phyloP scores from a whole-genome alignment of 2,797 vertebrate genomes.

The Gymnodraco acuticeps region DNA sequence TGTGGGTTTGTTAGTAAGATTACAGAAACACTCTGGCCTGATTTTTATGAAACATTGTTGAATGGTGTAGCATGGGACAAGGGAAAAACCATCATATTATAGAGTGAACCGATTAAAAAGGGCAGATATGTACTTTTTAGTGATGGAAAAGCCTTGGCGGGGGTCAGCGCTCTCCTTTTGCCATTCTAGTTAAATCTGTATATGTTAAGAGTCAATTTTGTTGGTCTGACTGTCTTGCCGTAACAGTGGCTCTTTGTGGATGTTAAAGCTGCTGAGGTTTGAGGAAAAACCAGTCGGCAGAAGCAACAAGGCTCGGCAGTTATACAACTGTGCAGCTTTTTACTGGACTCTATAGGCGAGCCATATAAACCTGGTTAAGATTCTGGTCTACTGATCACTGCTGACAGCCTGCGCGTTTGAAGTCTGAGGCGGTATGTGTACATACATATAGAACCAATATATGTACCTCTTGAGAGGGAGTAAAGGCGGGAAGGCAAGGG shows the following conservation, averaged over 20 bases:
- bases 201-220: constrained; percentile 12
- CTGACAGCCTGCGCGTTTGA: constrained; percentile 55
- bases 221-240: constrained; percentile 8
- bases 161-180: no score
- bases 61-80: no score
- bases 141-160: no score
- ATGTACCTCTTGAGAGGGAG: constrained; percentile 28
- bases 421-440: constrained; percentile 28
- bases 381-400: constrained; percentile 41
- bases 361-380: constrained; percentile 15
- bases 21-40: no score
- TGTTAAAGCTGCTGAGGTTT: constrained; percentile 10
- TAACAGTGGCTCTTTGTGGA: constrained; percentile 20
- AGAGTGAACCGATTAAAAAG: no score
- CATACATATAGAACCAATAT: constrained; percentile 14
- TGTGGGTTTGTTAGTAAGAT: no score
- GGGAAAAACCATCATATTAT: no score
- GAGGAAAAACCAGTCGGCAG: constrained; percentile 44
- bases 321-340: constrained; percentile 6
- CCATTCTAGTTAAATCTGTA: not conserved
- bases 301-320: constrained; percentile 1
- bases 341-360: constrained; percentile 40
- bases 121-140: no score
- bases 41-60: no score
- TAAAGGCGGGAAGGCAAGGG: constrained; percentile 9